Evolutionary conservation across 2,888 invertebrate genomes (phyloP), one percentile per base, ranked within the genome.

Genomic region (Corbicula japonica): DNA sequence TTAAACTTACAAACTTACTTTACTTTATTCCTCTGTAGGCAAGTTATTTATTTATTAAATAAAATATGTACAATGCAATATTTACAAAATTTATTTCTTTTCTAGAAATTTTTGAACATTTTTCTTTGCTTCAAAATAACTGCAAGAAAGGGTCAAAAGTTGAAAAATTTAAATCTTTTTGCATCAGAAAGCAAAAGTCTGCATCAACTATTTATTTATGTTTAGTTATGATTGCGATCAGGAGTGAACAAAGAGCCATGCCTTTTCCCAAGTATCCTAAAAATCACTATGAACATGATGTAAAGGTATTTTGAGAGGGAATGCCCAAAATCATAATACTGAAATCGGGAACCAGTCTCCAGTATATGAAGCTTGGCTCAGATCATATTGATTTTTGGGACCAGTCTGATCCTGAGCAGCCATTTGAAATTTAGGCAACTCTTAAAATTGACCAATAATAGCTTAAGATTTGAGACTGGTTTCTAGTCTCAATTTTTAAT

Each of bases 231-330:
- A 8, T 18, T 18, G n/a, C 15, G 15, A 26, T 48, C 23, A 32
- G 30, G 30, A 34, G 23, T 34, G 8, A 8, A 50, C 18, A 18
- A 15, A 26, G 32, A 50, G 50, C 21, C 32, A 63, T 63, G 63
- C 48, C 63, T 48, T 80, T 80, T 61, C 80, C 80, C 35, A 72
- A 56, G 34, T 80, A 80, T 58, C 52, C 58, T 34, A 76, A 69
- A 52, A 69, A 62, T 12, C 80, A 80, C 58, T 80, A 76, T 66
- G 60, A 60, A 34, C 30, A 76, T 44, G 70, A 80, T 48, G 52
- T 77, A 56, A 50, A 62, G 62, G 62, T 62, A 62, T 63, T 30
- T 10, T 10, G 26, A 10, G 4, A 15, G 26, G 52, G 6, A 15
- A 28, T 15, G 52, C 28, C 28, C 4, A 10, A 23, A 10, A 28